Evolutionary conservation across 2,797 vertebrate species (phyloP).

Genomic region (Sternotherus odoratus): DNA sequence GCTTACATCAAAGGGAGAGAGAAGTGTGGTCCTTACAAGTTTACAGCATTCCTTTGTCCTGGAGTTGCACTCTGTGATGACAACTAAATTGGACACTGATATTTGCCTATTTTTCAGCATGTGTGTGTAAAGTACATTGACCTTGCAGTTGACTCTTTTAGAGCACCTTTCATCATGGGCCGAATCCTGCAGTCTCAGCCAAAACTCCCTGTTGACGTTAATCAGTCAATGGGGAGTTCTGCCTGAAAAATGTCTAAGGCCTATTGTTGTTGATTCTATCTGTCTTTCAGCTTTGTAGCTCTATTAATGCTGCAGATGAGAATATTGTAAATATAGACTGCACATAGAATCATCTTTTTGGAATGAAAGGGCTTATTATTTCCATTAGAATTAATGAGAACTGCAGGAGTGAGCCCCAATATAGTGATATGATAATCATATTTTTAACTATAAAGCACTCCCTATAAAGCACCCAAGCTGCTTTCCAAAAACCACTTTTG

Average conservation of each 20-base stretch:
- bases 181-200: background rate
- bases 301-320: background rate
- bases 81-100: conserved; percentile 78
- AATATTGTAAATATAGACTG: background rate
- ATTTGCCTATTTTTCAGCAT: conserved; percentile 46
- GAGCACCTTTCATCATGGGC: conserved; percentile 55
- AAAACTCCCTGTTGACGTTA: conserved; percentile 22
- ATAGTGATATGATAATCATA: background rate
- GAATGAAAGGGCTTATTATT: background rate
- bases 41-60: conserved; percentile 75
- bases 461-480: background rate
- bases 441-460: background rate
- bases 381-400: background rate
- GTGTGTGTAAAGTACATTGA: conserved; percentile 32
- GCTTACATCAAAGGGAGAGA: conserved; percentile 81
- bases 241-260: background rate
- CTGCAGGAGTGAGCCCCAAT: conserved; percentile 5
- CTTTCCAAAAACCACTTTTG: background rate
- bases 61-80: conserved; percentile 82
- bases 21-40: conserved; percentile 72
- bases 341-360: background rate
- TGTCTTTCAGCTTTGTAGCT: background rate
- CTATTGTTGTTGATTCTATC: background rate
- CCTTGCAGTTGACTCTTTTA: conserved; percentile 48
- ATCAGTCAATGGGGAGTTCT: background rate